Evolutionary conservation across 1,140 invertebrate genomes (phyloP), one percentile per base, ranked within the genome.

Genomic region (Belonocnema kinseyi): DNA sequence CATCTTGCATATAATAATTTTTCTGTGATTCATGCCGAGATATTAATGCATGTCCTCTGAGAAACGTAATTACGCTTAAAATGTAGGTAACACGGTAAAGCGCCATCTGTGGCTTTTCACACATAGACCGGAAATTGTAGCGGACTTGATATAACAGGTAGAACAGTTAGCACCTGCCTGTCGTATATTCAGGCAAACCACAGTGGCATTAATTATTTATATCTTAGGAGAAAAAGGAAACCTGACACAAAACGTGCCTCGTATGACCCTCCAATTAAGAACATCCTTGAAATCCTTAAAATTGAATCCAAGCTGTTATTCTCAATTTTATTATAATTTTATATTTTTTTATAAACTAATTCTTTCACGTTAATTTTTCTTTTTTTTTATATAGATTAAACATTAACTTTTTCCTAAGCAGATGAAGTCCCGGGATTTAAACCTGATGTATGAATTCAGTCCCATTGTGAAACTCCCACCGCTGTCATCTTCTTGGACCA

Each of bases 21-120:
- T 46, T 46, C 40, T 46, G 40, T 0, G 40, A 46, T 46, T 46
- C 6, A 46, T 56, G 53, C 53, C 19, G n/a, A 56, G n/a, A 19
- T 56, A n/a, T n/a, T 11, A 56, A 21, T 61, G 26, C 33, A 33
- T 40, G 58, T 66, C 19, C 13, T 40, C 33, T 66, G 21, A 66
- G 40, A 66, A 66, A 66, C 2, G 13, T 66, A 66, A 66, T 66
- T 66, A 33, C 21, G 21, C 13, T 66, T 66, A 33, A 66, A 66
- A 66, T 66, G 58, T 66, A 66, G 58, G 58, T 66, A 66, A 66
- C 58, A 66, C 58, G 58, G 58, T 66, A 66, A 66, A 66, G 58
- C 21, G 21, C 33, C 58, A 66, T 66, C 58, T 66, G 58, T 21
- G 58, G 58, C 58, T 66, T 66, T 33, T 40, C 19, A 58, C 19